Evolutionary conservation across 2,888 invertebrate genomes (phyloP).

Genomic region (Agriopis marginaria): DNA sequence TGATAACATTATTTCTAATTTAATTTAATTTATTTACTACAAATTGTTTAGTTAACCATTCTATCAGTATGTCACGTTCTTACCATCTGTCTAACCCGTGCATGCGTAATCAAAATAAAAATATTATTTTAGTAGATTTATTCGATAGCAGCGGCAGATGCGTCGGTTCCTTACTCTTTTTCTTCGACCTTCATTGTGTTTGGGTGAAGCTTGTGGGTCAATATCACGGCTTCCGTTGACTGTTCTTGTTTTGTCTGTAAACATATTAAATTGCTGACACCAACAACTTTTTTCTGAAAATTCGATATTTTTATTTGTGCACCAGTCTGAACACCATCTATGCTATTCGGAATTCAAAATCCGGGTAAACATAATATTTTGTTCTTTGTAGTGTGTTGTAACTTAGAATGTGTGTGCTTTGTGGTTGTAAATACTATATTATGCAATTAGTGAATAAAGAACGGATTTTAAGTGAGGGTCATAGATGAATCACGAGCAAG

Average conservation of each 20-base stretch:
- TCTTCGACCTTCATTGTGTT: slow-evolving; percentile 77
- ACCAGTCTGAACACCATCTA: neutral
- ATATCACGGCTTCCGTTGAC: slow-evolving; percentile 80
- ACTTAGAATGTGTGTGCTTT: too few species aligned
- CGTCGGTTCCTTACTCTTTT: slow-evolving; percentile 72
- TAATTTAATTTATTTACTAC: too few species aligned
- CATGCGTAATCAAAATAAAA: slow-evolving; percentile 84
- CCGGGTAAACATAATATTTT: too few species aligned
- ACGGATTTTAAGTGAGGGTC: too few species aligned
- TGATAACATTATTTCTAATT: too few species aligned
- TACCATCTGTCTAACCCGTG: slow-evolving; percentile 83
- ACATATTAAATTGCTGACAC: slow-evolving; percentile 26
- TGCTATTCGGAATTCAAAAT: too few species aligned
- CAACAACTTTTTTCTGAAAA: slow-evolving; percentile 1
- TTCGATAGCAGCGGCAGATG: slow-evolving; percentile 84
- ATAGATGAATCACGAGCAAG: too few species aligned
- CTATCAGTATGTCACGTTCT: slow-evolving; percentile 57
- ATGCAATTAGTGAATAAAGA: too few species aligned
- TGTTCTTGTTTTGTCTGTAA: slow-evolving; percentile 57
- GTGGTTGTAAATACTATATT: too few species aligned
- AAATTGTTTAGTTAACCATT: too few species aligned
- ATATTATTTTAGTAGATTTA: slow-evolving; percentile 86
- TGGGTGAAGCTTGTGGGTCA: slow-evolving; percentile 71
- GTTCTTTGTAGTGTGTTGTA: too few species aligned
- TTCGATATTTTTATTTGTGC: neutral